Evolutionary conservation across 2,113 vertebrate genomes (phyloP).

Genomic region (Corydoras sp.): DNA sequence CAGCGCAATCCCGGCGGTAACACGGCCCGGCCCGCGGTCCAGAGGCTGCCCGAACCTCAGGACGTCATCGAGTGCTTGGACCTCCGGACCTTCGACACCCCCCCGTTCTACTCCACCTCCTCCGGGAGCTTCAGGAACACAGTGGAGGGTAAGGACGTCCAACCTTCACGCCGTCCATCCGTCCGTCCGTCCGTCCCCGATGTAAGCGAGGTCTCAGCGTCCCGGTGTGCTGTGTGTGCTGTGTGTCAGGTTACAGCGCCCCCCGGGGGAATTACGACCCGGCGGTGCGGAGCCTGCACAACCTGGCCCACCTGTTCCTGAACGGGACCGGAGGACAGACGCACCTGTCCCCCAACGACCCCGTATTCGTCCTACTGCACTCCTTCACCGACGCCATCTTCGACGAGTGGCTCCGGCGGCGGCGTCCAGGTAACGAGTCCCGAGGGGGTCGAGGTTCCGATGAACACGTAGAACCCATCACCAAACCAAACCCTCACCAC

Average conservation of each 20-base stretch:
- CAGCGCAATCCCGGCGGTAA: constrained; percentile 88
- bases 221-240: not conserved
- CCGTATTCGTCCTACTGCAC: constrained; percentile 90
- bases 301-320: constrained; percentile 90
- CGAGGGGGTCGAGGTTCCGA: not conserved
- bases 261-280: constrained; percentile 85
- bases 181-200: constrained; percentile 11
- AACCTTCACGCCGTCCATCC: constrained; percentile 33
- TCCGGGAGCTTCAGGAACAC: constrained; percentile 78
- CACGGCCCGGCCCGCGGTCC: constrained; percentile 82
- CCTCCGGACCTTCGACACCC: constrained; percentile 76
- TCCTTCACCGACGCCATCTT: constrained; percentile 93
- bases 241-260: constrained; percentile 81
- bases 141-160: constrained; percentile 67
- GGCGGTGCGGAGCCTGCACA: constrained; percentile 86
- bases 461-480: not conserved
- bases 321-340: constrained; percentile 94
- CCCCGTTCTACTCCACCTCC: constrained; percentile 81
- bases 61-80: constrained; percentile 85
- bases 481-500: too few relatives aligned
- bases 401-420: constrained; percentile 87
- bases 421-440: constrained; percentile 68
- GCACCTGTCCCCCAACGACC: constrained; percentile 90
- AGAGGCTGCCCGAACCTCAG: constrained; percentile 81
- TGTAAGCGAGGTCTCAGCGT: not conserved